phyloP scores from a whole-genome alignment of 2,888 invertebrate genomes.

The Folsomia candida region DNA sequence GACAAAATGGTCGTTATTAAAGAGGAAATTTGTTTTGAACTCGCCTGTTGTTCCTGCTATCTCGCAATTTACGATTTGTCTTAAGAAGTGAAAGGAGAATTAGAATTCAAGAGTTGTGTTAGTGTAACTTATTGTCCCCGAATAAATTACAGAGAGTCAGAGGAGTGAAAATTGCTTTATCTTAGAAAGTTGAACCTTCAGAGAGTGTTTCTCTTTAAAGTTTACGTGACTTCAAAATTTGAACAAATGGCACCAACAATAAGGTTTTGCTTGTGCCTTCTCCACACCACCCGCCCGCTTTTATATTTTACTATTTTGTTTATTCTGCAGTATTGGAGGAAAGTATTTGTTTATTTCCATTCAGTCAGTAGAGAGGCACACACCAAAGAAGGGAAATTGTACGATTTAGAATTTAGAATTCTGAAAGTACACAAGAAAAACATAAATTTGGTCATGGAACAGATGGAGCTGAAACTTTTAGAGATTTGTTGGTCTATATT shows the following conservation, averaged over 20 bases:
- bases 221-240: conserved; percentile 1
- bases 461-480: conserved; percentile 7
- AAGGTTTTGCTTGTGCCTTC: background rate
- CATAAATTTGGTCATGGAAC: background rate
- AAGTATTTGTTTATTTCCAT: conserved; percentile 1
- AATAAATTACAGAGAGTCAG: background rate
- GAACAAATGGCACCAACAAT: background rate
- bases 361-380: background rate
- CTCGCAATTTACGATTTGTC: background rate
- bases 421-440: conserved; percentile 2
- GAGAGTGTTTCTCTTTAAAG: background rate
- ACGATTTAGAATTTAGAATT: conserved; percentile 7
- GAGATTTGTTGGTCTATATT: conserved; percentile 4
- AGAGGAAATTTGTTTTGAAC: background rate
- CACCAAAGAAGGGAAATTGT: background rate
- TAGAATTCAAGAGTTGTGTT: background rate
- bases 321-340: conserved; percentile 1
- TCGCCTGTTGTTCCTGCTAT: background rate
- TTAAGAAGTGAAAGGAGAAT: background rate
- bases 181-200: background rate
- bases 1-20: background rate
- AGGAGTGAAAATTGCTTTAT: background rate
- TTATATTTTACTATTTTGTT: background rate
- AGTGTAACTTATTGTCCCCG: background rate
- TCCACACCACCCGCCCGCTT: background rate